Evolutionary conservation across 37 sponge, comb jelly and placozoan species (phyloP).

Genomic region (Tethya wilhelma): DNA sequence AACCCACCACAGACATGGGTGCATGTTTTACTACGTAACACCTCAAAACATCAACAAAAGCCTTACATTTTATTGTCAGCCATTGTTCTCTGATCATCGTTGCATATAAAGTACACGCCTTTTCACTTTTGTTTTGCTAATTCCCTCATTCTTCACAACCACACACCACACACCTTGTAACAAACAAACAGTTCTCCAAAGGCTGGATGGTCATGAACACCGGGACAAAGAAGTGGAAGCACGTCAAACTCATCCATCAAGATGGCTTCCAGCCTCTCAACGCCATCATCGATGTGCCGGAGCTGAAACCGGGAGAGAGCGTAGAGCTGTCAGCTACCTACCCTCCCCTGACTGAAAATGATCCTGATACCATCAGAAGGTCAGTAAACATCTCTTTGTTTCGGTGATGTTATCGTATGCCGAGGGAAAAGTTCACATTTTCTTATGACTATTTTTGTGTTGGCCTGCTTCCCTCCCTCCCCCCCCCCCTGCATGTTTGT

Average conservation of each 20-base stretch:
- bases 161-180: background rate
- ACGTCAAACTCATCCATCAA: slow-evolving; percentile 62
- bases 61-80: background rate
- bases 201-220: slow-evolving; percentile 77
- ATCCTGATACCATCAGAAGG: slow-evolving; percentile 42
- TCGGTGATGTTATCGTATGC: background rate
- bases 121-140: background rate
- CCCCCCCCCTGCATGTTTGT: too few relatives aligned
- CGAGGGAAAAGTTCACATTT: background rate
- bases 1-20: too few relatives aligned
- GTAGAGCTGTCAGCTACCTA: slow-evolving; percentile 49
- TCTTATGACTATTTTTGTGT: background rate
- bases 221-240: slow-evolving; percentile 77
- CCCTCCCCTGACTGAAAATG: slow-evolving; percentile 26
- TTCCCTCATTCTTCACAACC: background rate
- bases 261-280: slow-evolving; percentile 49
- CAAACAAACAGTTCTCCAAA: slow-evolving; percentile 66
- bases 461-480: too few relatives aligned
- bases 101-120: too few relatives aligned
- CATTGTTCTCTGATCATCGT: background rate
- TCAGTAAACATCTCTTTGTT: background rate
- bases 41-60: background rate
- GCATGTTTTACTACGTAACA: too few relatives aligned
- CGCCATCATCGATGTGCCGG: slow-evolving; percentile 46
- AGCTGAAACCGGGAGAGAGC: slow-evolving; percentile 71